Base-by-base conservation (phyloP, 1,140 invertebrate species). In the Drosophila parabipectinata region DNA sequence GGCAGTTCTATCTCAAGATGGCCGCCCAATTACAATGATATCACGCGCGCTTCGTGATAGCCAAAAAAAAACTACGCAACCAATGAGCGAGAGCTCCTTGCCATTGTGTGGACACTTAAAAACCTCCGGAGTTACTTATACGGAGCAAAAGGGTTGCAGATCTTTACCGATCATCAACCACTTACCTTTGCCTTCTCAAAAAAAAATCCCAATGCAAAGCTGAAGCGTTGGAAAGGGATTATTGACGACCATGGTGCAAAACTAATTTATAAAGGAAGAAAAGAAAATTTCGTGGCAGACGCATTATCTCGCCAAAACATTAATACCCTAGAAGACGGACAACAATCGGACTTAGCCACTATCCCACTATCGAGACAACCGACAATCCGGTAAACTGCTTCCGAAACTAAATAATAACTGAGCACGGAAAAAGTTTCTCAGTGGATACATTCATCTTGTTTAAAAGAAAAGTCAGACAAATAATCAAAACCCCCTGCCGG, bases 1-100 rank as follows among this genome's bases (percentile, higher is more conserved):
- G 30, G 18, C 32, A 1, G 30, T 54, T 7, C 30, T 37, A 37
- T 54, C 32, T 3, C 32, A 54, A 21, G 52, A 24, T n/a, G 10
- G 18, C 10, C 52, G 52, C 50, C 50, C 50, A 9, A 52, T 52
- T 7, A 52, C 50, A 5, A 52, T 52, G 50, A 52, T 32, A 52
- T 52, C 14, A 32, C 26, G 50, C 0, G 8, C 7, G 0, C 9
- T 52, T 10, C 50, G 50, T 18, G 32, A 54, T 12, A 24, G 8
- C 34, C 4, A 37, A 37, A 37, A 37, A 9, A 37, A 37, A 15
- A 15, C 9, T 37, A 37, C 34, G 34, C 34, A 37, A 37, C 34
- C 7, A 37, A 37, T 8, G 34, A 37, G 12, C 34, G 26, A 28
- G 26, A 28, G 26, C 26, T 37, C 34, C 34, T 37, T 9, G 34